A percentile compares a stretch with the other conserved stretches of the same genome.
Evolutionary conservation across 2,113 vertebrate species (phyloP).

Genomic region (Machaerirhynchus nigripectus): DNA sequence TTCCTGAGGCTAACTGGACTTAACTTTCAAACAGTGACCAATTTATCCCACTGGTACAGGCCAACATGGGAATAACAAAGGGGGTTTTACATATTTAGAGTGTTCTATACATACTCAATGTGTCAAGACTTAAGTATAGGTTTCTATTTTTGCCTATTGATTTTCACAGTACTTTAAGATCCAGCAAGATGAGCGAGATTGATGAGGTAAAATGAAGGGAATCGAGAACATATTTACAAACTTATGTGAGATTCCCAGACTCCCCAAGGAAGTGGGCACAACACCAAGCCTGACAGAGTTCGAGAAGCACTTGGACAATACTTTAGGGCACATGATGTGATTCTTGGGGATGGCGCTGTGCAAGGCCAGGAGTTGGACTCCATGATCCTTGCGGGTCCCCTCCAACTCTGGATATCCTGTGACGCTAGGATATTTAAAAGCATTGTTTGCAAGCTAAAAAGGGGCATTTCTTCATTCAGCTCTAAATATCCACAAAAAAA

Average conservation of each 20-base stretch:
- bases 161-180: not conserved
- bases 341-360: not conserved
- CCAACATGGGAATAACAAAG: not conserved
- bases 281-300: not conserved
- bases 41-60: not conserved
- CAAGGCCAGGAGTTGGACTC: not conserved
- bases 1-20: not conserved
- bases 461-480: not conserved
- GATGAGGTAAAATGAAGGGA: not conserved
- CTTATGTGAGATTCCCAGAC: too few relatives aligned
- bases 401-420: not conserved
- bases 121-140: accelerated
- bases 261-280: not conserved
- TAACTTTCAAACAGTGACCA: not conserved
- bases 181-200: not conserved
- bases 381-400: accelerated
- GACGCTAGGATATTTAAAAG: not conserved
- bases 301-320: not conserved
- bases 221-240: not conserved
- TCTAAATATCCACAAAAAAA: not conserved
- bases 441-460: not conserved
- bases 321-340: not conserved
- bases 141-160: not conserved
- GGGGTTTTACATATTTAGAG: accelerated
- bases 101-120: not conserved